Base-by-base conservation (phyloP, 2,113 vertebrate genomes). In the Alectura lathami region DNA sequence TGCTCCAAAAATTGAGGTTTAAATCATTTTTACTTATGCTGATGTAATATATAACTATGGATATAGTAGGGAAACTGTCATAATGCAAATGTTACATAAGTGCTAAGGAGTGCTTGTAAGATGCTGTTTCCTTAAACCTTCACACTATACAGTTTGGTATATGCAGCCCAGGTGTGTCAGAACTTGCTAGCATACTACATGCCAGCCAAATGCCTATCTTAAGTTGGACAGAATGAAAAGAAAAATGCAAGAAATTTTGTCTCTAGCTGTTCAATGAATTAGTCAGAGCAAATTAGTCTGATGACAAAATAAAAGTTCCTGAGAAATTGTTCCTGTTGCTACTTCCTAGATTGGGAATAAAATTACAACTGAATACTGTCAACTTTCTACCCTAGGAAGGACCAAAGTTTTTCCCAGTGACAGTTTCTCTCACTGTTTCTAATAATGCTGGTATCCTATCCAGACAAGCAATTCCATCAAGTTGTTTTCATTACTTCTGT, bases 121-220 rank as follows among this genome's bases (percentile, higher is more conserved):
- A 3, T 47, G 18, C 9, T 70, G 8, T 64, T 16, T 78, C 30
- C 9, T 27, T 48, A 26, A 53, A 78, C 10, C 6, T 12, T 53
- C 9, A 22, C 62, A 4, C 0, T 2, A 13, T n/a, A 74, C n/a
- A 56, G 54, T n/a, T 57, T 18, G 57, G 26, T 54, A 15, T 8
- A 30, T 9, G 11, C 13, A 78, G n/a, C 38, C 11, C 11, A 51
- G 9, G 8, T 42, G 11, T 62, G 7, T 6, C 30, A 53, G 54
- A 53, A 6, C 27, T 92, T 73, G 9, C 17, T 63, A 24, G 8
- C 0, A 0, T 16, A 8, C 21, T 36, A 24, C 3, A 1, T 72
- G 36, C n/a, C 38, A 48, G 23, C 7, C 23, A 78, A 59, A 38
- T 13, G 13, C 3, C 4, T 13, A 0, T 23, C 36, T 36, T 53